Evolutionary conservation across 2,888 invertebrate species (phyloP).

Genomic region (Mellilla xanthometata): DNA sequence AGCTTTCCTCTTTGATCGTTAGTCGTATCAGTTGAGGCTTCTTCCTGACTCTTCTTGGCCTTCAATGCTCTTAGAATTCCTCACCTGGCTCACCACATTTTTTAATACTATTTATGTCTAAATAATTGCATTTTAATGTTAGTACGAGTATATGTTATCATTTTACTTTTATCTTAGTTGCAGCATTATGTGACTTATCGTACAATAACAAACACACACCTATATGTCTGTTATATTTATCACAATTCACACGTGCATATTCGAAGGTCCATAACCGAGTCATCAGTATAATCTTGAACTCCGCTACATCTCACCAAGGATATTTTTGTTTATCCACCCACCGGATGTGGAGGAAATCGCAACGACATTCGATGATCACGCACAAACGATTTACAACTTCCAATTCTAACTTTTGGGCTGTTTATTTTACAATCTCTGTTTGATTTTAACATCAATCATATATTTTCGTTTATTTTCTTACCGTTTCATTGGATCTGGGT

Average conservation of each 20-base stretch:
- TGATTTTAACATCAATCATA: constrained; percentile 12
- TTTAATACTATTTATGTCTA: too few species aligned
- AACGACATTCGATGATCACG: constrained; percentile 28
- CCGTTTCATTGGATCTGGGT: constrained; percentile 3
- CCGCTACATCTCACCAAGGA: constrained; percentile 18
- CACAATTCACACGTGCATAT: neutral
- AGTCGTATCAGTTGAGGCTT: neutral
- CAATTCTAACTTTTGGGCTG: constrained; percentile 16
- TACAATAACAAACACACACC: too few species aligned
- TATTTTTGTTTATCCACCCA: constrained; percentile 23
- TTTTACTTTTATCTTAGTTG: too few species aligned
- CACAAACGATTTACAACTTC: constrained; percentile 30
- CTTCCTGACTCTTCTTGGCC: too few species aligned
- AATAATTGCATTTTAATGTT: too few species aligned
- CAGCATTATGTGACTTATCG: too few species aligned
- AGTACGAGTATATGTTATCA: too few species aligned
- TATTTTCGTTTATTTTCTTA: constrained; percentile 14
- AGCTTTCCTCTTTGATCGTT: constrained; percentile 3
- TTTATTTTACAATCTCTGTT: constrained; percentile 10
- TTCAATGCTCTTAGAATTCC: too few species aligned
- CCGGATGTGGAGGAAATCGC: constrained; percentile 22
- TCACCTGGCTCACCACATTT: too few species aligned
- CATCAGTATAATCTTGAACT: constrained; percentile 7
- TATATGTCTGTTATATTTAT: constrained; percentile 2
- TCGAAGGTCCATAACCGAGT: constrained; percentile 2